These are phyloP conservation scores for Drosophila arizonae DNA, from an alignment of 1,140 invertebrate species.

Conservation along the genomic window DNA sequence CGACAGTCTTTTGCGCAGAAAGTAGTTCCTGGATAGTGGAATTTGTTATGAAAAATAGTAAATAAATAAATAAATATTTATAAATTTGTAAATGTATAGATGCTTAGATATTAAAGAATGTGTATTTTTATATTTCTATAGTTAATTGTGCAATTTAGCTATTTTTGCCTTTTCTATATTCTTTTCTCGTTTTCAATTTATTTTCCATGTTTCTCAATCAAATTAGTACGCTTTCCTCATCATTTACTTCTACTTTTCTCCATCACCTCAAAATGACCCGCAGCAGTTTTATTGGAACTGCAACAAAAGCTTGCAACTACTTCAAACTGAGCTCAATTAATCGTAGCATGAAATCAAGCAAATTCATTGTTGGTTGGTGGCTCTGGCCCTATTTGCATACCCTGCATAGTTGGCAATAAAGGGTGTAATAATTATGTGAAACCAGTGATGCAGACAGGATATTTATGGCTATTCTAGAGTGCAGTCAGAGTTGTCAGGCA, in stretches of 20 bases:
- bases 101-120: no score
- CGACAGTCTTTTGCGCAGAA: constrained; percentile 87
- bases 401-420: neutral
- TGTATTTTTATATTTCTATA: neutral
- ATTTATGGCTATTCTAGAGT: no score
- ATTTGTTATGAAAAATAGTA: neutral
- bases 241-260: neutral
- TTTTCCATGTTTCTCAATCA: constrained; percentile 20
- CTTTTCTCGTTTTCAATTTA: constrained; percentile 3
- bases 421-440: neutral
- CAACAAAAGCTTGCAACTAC: constrained; percentile 34
- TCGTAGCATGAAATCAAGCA: constrained; percentile 39
- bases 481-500: no score
- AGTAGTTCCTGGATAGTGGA: constrained; percentile 84
- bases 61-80: neutral
- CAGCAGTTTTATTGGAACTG: constrained; percentile 20
- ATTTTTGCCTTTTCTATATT: neutral
- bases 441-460: no score
- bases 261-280: constrained; percentile 16
- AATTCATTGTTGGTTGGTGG: constrained; percentile 10
- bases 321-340: constrained; percentile 50
- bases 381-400: no score
- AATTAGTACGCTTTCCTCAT: constrained; percentile 10
- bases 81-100: no score
- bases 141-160: neutral